Evolutionary conservation across 2,797 vertebrate genomes (phyloP), one percentile per base, ranked within the genome.

Genomic region (Enteromius fasciolatus): DNA sequence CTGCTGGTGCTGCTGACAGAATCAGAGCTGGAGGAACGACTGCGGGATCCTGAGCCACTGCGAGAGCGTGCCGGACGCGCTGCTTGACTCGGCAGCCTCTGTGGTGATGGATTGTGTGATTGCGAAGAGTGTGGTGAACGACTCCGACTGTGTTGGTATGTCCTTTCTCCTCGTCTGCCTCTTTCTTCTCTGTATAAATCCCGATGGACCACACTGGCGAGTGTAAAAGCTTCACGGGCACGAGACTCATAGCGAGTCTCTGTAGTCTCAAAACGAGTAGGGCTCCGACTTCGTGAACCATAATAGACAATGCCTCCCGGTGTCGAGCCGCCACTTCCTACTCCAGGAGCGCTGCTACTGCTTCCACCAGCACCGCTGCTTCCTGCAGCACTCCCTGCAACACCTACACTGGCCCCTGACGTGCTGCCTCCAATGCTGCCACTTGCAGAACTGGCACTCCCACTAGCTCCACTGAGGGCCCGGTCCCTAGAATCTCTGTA

Each of bases 1-100:
- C 96, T 99, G 95, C 94, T 98, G 95, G 96, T 98, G 94, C 98
- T 99, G 96, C 98, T 99, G 94, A 98, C 94, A 0, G 98, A 99
- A 89, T 99, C 98, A 0, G 98, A 99, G 91, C 98, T 99, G 88
- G 98, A 99, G 73, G 98, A 98, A 84, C 98, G 94, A 90, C 98
- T 99, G 80, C 88, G 93, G 18, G 98, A 98, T 64, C 96, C 96
- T 9, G 97, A 98, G 89, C 96, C 97, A 9, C 97, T 98, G 90
- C 95, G 96, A 68, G 97, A 99, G 80, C 95, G 94, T 6, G 96
- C 86, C 20, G 96, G 96, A 78, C 96, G 93, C 23, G 95, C 89
- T 0, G 96, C 95, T 92, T 97, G 97, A 90, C 96, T 97, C 25
- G 95, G 93, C 91, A 98, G 91, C 86, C 97, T 94, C 93, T 98